Evolutionary conservation across 1,140 invertebrate genomes (phyloP).

Genomic region (Arion vulgaris): DNA sequence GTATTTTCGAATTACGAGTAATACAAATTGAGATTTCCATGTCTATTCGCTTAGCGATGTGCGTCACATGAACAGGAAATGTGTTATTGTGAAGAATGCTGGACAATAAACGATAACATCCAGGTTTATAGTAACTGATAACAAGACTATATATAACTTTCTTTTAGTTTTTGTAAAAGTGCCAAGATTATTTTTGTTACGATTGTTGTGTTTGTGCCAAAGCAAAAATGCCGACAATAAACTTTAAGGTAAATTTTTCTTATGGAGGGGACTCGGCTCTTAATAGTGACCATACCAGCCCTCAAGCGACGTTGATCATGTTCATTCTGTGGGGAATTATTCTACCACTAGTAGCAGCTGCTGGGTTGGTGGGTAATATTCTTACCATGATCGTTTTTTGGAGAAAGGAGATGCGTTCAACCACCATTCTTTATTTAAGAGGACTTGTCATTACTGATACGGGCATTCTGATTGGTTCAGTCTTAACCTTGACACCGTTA

Average conservation of each 20-base stretch:
- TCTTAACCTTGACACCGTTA: slow-evolving; percentile 34
- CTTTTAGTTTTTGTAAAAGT: too few relatives aligned
- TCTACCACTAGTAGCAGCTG: slow-evolving; percentile 56
- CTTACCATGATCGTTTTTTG: slow-evolving; percentile 69
- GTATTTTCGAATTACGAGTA: too few relatives aligned
- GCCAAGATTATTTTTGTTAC: too few relatives aligned
- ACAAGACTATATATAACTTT: too few relatives aligned
- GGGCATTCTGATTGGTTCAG: slow-evolving; percentile 44
- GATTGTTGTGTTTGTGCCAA: too few relatives aligned
- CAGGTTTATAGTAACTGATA: too few relatives aligned
- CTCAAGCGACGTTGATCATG: slow-evolving; percentile 48
- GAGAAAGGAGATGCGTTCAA: slow-evolving; percentile 66
- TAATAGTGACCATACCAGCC: slow-evolving; percentile 48
- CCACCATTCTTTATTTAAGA: slow-evolving; percentile 67
- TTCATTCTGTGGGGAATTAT: slow-evolving; percentile 67
- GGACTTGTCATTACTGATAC: slow-evolving; percentile 67
- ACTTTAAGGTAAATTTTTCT: slow-evolving; percentile 60
- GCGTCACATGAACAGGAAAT: too few relatives aligned
- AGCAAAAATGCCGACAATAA: slow-evolving; percentile 29
- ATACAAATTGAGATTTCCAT: too few relatives aligned
- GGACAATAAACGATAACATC: too few relatives aligned
- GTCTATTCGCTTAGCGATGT: too few relatives aligned
- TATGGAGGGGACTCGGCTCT: slow-evolving; percentile 53
- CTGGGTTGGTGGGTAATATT: slow-evolving; percentile 69
- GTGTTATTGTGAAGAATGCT: too few relatives aligned